Evolutionary conservation across 2,888 invertebrate genomes (phyloP), one percentile per base, ranked within the genome.

Genomic region (Nemapogon koenigi): DNA sequence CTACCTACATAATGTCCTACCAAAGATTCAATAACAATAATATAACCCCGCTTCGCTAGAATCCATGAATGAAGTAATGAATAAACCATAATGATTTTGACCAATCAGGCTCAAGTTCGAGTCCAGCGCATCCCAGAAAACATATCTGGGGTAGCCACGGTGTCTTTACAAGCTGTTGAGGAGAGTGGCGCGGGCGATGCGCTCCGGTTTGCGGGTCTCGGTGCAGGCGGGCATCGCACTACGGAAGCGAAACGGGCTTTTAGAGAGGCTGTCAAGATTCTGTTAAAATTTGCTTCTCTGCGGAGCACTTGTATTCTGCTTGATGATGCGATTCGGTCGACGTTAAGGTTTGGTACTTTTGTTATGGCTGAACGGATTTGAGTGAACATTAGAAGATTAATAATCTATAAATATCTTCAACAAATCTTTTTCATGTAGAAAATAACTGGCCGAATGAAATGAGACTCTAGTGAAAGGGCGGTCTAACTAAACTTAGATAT

Each of bases 211-310:
- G 78, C 68, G 0, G 79, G 72, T 1, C 59, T 75, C 0, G 72
- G 63, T 1, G 70, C 66, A 2, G 80, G 69, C 4, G 82, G 66
- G 2, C 80, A 66, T 42, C 73, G 66, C 49, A 81, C 64, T 1
- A 54, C 52, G 13, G 75, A 70, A 47, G 67, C 64, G 25, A 82
- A 64, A 50, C 72, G 57, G 48, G 71, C 62, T 15, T 81, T 75
- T 51, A 57, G 61, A 49, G 66, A 62, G 47, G 80, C 58, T 26
- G 50, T 71, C 1, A 51, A 55, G 28, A 61, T 73, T 4, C 56
- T 81, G 1, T 71, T 83, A 30, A 79, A 76, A 49, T 81, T 80
- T 29, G 80, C 81, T 0, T 78, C 81, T 1, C 60, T 79, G 43
- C 60, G 73, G 35, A 70, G 68, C 40, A 70, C 62, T 15, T 78